Conservation (phyloP, 2,797 vertebrate genomes). For the Eulemur rubriventer region DNA sequence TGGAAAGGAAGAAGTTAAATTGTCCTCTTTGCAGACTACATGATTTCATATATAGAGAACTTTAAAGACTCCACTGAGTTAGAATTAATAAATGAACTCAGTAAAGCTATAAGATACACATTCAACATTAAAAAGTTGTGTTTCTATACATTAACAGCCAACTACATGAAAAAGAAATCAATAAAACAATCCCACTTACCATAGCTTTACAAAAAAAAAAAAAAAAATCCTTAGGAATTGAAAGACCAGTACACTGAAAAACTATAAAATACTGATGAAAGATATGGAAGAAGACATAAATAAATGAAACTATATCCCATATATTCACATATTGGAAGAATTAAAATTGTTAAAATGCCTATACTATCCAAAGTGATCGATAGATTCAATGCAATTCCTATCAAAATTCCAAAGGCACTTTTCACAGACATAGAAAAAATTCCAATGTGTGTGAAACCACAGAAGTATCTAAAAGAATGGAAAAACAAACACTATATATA, state of each 20-base stretch:
- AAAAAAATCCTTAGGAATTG: neutral
- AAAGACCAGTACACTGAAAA: neutral
- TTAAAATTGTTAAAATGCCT: neutral
- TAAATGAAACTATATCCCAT: neutral
- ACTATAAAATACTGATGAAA: neutral
- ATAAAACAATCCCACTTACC: neutral
- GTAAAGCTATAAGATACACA: neutral
- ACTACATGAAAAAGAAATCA: neutral
- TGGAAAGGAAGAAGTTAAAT: neutral
- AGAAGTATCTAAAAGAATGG: neutral
- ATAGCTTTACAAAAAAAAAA: neutral
- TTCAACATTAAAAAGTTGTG: neutral
- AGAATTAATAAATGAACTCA: neutral
- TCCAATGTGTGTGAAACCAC: neutral
- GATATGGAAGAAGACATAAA: neutral
- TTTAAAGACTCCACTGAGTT: neutral
- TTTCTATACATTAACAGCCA: neutral
- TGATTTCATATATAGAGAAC: neutral
- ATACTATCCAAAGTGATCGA: no score
- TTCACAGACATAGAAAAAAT: neutral
- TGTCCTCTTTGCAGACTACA: neutral
- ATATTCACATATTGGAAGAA: neutral
- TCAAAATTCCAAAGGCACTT: neutral
- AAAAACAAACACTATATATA: no score
- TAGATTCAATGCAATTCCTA: neutral